Percentiles rank a stretch among this genome's conserved stretches.
Evolutionary conservation across 2,888 invertebrate genomes (phyloP).

Genomic region (Coelinius sp.): DNA sequence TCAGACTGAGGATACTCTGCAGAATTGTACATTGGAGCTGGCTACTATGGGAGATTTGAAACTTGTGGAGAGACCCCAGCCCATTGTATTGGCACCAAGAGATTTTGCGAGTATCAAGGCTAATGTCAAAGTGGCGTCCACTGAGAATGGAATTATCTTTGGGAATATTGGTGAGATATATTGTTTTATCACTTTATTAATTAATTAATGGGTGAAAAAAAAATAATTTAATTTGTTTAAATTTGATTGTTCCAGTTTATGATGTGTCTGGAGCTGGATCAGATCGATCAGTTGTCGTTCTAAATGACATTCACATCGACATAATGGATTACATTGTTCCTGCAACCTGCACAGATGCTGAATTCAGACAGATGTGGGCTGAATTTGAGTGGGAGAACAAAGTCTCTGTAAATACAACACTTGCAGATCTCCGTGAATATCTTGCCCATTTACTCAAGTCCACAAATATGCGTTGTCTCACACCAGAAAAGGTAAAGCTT

Average conservation of each 20-base stretch:
- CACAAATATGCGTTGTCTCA: conserved; percentile 99
- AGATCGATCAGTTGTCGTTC: conserved; percentile 96
- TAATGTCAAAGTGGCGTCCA: conserved; percentile 98
- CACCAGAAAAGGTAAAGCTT: conserved; percentile 87
- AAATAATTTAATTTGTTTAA: neutral
- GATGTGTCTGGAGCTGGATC: conserved; percentile 94
- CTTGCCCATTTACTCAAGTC: conserved; percentile 91
- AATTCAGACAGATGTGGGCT: conserved; percentile 99
- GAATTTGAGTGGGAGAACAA: conserved; percentile 99
- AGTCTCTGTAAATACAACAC: conserved; percentile 94
- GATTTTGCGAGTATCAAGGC: conserved; percentile 99
- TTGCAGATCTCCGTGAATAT: conserved; percentile 94
- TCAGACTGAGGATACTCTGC: conserved; percentile 97
- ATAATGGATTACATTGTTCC: conserved; percentile 99
- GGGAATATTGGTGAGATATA: conserved; percentile 89
- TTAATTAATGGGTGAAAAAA: neutral
- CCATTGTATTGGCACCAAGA: conserved; percentile 94
- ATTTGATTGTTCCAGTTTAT: conserved; percentile 78
- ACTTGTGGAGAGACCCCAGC: conserved; percentile 96
- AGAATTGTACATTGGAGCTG: conserved; percentile 97
- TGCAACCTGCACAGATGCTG: conserved; percentile 92
- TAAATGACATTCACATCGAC: conserved; percentile 99
- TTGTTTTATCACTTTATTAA: conserved; percentile 6
- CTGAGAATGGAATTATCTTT: conserved; percentile 99
- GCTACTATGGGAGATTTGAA: conserved; percentile 98